Conservation (phyloP, 2,113 vertebrate genomes). For the Neodontobutis hainanensis region DNA sequence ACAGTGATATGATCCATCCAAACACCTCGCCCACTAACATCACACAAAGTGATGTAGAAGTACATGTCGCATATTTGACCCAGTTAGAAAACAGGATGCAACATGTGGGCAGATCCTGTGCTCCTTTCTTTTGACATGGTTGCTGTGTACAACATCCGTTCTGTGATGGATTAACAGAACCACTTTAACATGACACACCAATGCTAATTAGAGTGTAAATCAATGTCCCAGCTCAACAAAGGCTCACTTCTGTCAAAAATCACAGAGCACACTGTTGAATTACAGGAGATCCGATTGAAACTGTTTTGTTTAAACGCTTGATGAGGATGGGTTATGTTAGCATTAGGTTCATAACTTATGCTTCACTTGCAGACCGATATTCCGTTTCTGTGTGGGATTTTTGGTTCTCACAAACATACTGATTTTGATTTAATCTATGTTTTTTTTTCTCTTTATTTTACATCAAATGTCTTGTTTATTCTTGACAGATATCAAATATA, state of each 20-base stretch:
- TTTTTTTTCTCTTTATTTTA: too few relatives aligned
- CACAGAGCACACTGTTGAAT: conserved; percentile 8
- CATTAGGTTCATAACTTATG: background rate
- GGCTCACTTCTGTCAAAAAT: conserved; percentile 10
- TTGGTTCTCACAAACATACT: background rate
- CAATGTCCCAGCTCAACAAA: conserved; percentile 34
- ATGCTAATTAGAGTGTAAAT: conserved; percentile 53
- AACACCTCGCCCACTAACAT: conserved; percentile 49
- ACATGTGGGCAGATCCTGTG: conserved; percentile 18
- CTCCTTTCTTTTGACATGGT: conserved; percentile 24
- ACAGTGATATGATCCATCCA: conserved; percentile 54
- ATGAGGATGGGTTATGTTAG: background rate
- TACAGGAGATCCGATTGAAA: conserved; percentile 12
- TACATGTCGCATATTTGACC: conserved; percentile 14
- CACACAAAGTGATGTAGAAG: conserved; percentile 29
- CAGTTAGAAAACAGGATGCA: conserved; percentile 30
- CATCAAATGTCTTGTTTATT: too few relatives aligned
- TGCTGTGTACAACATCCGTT: conserved; percentile 38
- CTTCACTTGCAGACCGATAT: background rate
- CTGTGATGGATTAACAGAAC: conserved; percentile 53
- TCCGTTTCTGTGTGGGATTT: background rate
- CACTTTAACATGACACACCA: conserved; percentile 25
- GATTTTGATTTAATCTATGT: too few relatives aligned
- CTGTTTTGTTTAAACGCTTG: conserved; percentile 11
- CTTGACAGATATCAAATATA: too few relatives aligned